These are phyloP conservation scores for Psix sp. DNA, from an alignment of 1,140 invertebrate genomes.

Conservation along the genomic window DNA sequence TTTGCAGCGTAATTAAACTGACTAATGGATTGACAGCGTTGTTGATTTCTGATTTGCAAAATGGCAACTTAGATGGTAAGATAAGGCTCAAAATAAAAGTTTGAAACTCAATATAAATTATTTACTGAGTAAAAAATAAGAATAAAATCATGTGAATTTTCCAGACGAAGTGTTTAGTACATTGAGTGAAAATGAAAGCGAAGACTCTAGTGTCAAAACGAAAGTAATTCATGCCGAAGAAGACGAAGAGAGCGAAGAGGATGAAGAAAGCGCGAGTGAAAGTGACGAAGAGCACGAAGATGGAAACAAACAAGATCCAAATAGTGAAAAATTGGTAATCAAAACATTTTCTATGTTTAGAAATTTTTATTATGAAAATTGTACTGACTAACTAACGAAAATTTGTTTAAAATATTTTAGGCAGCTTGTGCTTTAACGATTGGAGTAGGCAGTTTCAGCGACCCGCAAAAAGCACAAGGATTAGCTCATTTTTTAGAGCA, in stretches of 20 bases:
- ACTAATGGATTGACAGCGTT: conserved; percentile 83
- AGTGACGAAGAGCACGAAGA: conserved; percentile 48
- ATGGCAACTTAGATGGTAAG: conserved; percentile 30
- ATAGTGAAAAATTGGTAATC: conserved; percentile 68
- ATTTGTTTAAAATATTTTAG: conserved; percentile 70
- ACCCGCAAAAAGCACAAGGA: conserved; percentile 87
- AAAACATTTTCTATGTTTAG: conserved; percentile 15
- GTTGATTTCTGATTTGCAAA: conserved; percentile 80
- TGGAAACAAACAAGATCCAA: conserved; percentile 29
- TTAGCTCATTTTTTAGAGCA: conserved; percentile 97
- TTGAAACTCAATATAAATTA: too few species aligned
- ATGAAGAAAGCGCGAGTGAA: conserved; percentile 56
- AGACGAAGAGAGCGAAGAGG: conserved; percentile 54
- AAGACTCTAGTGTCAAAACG: conserved; percentile 3
- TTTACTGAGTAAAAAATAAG: background rate
- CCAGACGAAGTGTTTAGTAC: conserved; percentile 9
- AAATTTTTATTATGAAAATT: background rate
- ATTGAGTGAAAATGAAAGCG: conserved; percentile 52
- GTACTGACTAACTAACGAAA: background rate
- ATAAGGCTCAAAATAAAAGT: conserved; percentile 14
- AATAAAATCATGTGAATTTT: too few species aligned
- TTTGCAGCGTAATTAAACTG: conserved; percentile 80
- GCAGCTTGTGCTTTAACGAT: conserved; percentile 85
- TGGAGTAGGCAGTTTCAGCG: conserved; percentile 84
- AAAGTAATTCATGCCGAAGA: conserved; percentile 11